Percentiles rank a stretch among this genome's conserved stretches.
Conservation (phyloP, 2,113 vertebrate species). For the Spea multiplicata region DNA sequence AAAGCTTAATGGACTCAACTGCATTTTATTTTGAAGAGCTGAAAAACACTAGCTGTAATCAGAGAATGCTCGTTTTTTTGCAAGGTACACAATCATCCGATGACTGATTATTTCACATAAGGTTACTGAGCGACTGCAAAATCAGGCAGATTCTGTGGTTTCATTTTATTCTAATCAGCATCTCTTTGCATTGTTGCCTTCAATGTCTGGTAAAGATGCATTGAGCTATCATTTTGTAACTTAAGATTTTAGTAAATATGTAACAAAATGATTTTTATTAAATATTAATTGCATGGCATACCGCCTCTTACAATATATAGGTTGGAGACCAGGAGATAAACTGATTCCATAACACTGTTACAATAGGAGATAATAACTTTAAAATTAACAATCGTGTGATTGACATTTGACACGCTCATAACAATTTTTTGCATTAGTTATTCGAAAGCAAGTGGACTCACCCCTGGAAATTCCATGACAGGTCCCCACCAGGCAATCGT, state of each 20-base stretch:
- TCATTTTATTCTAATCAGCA: slow-evolving; percentile 23
- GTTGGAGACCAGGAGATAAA: no score
- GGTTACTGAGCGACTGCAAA: slow-evolving; percentile 4
- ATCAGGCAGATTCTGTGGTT: slow-evolving; percentile 11
- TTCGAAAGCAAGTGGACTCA: no score
- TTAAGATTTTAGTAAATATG: not conserved
- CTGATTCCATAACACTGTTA: no score
- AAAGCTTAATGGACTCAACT: not conserved
- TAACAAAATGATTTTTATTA: no score
- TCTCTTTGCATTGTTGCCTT: not conserved
- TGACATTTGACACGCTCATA: no score
- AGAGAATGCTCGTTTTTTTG: slow-evolving; percentile 25
- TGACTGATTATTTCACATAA: slow-evolving; percentile 31
- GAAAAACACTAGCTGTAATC: slow-evolving; percentile 20
- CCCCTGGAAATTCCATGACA: no score
- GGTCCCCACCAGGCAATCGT: no score
- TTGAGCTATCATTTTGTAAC: not conserved
- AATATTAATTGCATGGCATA: no score
- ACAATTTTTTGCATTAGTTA: no score
- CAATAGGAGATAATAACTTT: no score
- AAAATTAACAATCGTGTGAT: no score
- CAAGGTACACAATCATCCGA: slow-evolving; percentile 4
- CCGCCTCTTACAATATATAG: no score
- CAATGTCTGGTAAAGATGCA: slow-evolving; percentile 3
- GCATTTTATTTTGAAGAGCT: slow-evolving; percentile 5